A percentile compares a stretch with the other conserved stretches of the same genome.
Conservation (phyloP, 2,888 invertebrate species). For the Eristalinus sepulchralis region DNA sequence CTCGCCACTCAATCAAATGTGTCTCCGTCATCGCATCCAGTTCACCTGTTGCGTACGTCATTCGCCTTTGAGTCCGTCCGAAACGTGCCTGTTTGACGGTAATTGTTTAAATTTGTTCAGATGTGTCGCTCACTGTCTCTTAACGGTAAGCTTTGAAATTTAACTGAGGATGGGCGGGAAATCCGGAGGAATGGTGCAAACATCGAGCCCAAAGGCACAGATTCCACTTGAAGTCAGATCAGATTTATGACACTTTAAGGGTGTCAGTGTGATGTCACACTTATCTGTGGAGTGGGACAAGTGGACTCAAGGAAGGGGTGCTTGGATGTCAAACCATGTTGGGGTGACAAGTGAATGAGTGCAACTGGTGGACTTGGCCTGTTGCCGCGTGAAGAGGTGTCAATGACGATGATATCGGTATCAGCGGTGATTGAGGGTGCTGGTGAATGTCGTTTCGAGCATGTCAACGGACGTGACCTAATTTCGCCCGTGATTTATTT, state of each 20-base stretch:
- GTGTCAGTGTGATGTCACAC: not conserved
- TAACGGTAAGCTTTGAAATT: not conserved
- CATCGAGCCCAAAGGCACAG: no score
- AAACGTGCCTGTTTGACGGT: constrained; percentile 21
- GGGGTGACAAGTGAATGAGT: not conserved
- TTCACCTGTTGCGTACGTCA: constrained; percentile 51
- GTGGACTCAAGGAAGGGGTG: not conserved
- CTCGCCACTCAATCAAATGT: not conserved
- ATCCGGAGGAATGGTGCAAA: no score
- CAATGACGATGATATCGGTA: not conserved
- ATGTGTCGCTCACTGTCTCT: constrained; percentile 35
- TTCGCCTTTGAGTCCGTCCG: not conserved
- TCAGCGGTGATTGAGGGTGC: no score
- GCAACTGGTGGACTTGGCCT: not conserved
- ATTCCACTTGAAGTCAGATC: no score
- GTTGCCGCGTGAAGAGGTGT: not conserved
- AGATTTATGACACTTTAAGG: no score
- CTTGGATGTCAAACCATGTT: not conserved
- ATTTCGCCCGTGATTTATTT: not conserved
- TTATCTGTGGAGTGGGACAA: not conserved
- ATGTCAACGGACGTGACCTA: not conserved
- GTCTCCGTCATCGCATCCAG: constrained; percentile 10
- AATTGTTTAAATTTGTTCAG: constrained; percentile 61
- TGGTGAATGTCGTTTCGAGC: not conserved
- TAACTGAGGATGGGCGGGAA: not conserved